A percentile compares a stretch with the other conserved stretches of the same genome.
phyloP scores from a whole-genome alignment of 2,888 invertebrate species.

The Drosophila putrida region DNA sequence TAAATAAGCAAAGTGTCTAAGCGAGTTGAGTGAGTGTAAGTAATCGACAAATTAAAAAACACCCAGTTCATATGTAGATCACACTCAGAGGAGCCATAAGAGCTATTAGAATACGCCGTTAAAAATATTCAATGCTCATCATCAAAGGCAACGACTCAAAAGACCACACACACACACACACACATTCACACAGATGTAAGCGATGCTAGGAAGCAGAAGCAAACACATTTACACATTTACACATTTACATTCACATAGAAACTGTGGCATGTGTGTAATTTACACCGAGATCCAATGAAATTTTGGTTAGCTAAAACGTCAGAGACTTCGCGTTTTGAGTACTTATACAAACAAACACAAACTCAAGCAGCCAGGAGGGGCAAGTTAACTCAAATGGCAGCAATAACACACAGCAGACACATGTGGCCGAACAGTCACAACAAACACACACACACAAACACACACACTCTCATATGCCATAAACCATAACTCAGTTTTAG shows the following conservation, averaged over 20 bases:
- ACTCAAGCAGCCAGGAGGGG: slow-evolving; percentile 8
- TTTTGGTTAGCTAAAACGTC: slow-evolving; percentile 43
- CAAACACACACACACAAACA: slow-evolving; percentile 11
- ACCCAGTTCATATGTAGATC: slow-evolving; percentile 45
- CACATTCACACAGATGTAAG: slow-evolving; percentile 35
- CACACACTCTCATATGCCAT: slow-evolving; percentile 2
- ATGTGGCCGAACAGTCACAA: slow-evolving; percentile 36
- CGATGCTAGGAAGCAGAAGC: slow-evolving; percentile 25
- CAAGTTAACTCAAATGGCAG: slow-evolving; percentile 44
- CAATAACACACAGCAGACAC: slow-evolving; percentile 46
- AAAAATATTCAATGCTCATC: slow-evolving; percentile 46
- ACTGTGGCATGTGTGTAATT: slow-evolving; percentile 48
- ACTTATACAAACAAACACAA: background rate
- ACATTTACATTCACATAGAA: slow-evolving; percentile 1
- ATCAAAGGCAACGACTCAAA: slow-evolving; percentile 48
- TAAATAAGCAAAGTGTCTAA: slow-evolving; percentile 9
- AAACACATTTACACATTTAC: background rate
- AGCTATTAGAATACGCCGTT: slow-evolving; percentile 30
- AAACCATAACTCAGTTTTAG: slow-evolving; percentile 32
- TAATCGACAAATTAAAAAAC: slow-evolving; percentile 47
- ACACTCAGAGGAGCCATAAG: slow-evolving; percentile 20
- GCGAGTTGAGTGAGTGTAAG: slow-evolving; percentile 50
- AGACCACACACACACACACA: slow-evolving; percentile 28
- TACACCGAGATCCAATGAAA: slow-evolving; percentile 58
- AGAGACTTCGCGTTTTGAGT: slow-evolving; percentile 34